A percentile compares a stretch with the other conserved stretches of the same genome.
Conservation (phyloP, 2,888 invertebrate species). For the Cheilosia soror region DNA sequence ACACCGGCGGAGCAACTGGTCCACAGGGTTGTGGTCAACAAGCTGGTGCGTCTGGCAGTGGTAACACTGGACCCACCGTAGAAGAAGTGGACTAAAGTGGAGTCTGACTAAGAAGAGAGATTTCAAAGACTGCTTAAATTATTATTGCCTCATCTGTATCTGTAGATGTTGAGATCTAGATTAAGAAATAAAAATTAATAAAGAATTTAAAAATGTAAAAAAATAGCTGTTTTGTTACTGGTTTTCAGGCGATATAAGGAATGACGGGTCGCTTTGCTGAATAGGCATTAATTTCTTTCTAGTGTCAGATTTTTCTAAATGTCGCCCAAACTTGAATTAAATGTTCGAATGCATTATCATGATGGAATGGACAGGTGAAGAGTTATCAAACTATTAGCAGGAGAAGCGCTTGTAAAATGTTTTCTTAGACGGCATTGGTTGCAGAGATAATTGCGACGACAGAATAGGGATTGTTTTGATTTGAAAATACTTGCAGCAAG, state of each 20-base stretch:
- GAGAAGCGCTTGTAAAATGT: too few species aligned
- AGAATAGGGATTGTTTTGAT: too few species aligned
- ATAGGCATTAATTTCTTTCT: too few species aligned
- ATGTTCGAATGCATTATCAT: too few species aligned
- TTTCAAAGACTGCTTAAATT: background rate
- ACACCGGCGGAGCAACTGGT: constrained; percentile 69
- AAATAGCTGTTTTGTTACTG: background rate
- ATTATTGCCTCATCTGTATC: background rate
- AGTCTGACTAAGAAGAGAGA: background rate
- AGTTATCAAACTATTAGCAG: too few species aligned
- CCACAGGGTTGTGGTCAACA: constrained; percentile 26
- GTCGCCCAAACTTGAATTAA: too few species aligned
- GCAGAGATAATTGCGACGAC: too few species aligned
- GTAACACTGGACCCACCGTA: constrained; percentile 85
- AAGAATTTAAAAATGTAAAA: background rate
- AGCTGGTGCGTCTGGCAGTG: constrained; percentile 20
- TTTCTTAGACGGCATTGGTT: too few species aligned
- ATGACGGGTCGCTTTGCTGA: too few species aligned
- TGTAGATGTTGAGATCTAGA: background rate
- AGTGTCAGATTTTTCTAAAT: too few species aligned
- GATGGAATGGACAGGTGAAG: too few species aligned
- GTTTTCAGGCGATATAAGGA: background rate
- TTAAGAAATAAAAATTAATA: background rate
- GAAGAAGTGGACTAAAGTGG: constrained; percentile 83
- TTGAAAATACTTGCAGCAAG: too few species aligned